Percentiles rank a stretch among this genome's conserved stretches.
phyloP scores from a whole-genome alignment of 2,113 vertebrate species.

The Rostratula benghalensis region DNA sequence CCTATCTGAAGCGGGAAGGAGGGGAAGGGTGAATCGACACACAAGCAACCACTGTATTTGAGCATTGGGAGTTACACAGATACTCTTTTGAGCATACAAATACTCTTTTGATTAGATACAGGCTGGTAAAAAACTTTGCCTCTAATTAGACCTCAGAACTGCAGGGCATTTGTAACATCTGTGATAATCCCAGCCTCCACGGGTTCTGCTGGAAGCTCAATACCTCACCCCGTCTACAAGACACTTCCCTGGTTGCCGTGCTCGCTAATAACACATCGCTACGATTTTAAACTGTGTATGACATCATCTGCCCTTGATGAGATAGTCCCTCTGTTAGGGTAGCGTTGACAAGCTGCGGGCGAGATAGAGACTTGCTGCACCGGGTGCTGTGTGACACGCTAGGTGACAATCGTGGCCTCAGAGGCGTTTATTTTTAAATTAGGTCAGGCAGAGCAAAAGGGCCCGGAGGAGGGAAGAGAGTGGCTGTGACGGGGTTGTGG shows the following conservation, averaged over 20 bases:
- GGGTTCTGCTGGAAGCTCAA: neutral
- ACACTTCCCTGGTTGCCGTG: neutral
- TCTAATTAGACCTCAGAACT: neutral
- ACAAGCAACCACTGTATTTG: neutral
- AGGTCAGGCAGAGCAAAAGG: neutral
- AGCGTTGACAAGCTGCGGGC: neutral
- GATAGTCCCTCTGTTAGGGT: neutral
- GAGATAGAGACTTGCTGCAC: neutral
- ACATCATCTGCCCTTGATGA: conserved; percentile 1
- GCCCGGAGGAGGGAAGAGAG: neutral
- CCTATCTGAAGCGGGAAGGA: neutral
- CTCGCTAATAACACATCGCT: neutral
- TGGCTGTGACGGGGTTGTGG: neutral
- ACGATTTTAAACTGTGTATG: neutral
- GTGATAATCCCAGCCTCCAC: neutral
- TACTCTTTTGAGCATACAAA: no score
- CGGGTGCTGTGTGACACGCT: neutral
- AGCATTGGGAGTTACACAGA: neutral
- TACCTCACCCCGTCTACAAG: neutral
- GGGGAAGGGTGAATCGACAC: neutral
- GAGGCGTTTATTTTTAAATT: conserved; percentile 5
- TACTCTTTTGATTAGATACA: neutral
- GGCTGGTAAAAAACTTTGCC: neutral
- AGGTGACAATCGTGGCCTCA: neutral
- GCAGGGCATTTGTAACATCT: neutral